Percentiles rank a stretch among this genome's conserved stretches.
Conservation (phyloP, 2,888 invertebrate species). For the Lobophora halterata region DNA sequence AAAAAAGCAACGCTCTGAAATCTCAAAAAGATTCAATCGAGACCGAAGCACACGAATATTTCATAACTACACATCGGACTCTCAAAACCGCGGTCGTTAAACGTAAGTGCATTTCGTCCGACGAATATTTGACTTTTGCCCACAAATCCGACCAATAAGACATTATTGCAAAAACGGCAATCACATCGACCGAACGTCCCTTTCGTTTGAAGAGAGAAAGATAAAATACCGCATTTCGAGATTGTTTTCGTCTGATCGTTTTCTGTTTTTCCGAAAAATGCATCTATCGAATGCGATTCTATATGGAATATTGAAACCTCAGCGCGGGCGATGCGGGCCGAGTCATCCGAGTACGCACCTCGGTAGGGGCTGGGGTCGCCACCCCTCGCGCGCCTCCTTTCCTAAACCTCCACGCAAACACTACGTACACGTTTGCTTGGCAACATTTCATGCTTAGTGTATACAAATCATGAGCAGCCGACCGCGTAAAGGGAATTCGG, state of each 20-base stretch:
- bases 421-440: constrained; percentile 76
- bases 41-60: constrained; percentile 20
- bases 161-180: constrained; percentile 20
- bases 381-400: constrained; percentile 59
- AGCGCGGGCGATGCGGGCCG: constrained; percentile 66
- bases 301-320: constrained; percentile 76
- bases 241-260: constrained; percentile 44
- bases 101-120: constrained; percentile 24
- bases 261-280: constrained; percentile 63
- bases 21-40: constrained; percentile 24
- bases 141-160: constrained; percentile 20
- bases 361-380: constrained; percentile 47
- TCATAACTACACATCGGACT: constrained; percentile 23
- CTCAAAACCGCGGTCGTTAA: constrained; percentile 26
- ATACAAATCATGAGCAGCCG: constrained; percentile 78
- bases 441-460: constrained; percentile 81
- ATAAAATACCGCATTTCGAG: constrained; percentile 40
- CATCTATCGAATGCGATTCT: constrained; percentile 72
- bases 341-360: constrained; percentile 69
- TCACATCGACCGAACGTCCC: constrained; percentile 24
- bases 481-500: constrained; percentile 73
- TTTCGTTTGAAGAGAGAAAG: constrained; percentile 38
- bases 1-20: constrained; percentile 14
- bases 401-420: constrained; percentile 79
- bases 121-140: constrained; percentile 20